phyloP scores from a whole-genome alignment of 2,113 vertebrate species.

The Erpornis zantholeuca region DNA sequence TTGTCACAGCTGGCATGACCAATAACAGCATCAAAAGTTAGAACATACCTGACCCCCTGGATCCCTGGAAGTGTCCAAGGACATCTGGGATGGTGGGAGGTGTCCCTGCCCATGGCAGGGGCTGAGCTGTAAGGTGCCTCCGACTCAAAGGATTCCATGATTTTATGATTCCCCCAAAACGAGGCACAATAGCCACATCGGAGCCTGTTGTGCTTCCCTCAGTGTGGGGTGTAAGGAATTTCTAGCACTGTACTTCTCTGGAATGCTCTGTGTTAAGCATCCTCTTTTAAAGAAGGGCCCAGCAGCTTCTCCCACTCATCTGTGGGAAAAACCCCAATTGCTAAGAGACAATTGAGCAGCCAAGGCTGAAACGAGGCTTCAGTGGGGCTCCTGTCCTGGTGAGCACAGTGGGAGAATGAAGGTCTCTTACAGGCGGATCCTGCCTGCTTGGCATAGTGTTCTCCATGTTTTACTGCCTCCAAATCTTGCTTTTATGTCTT shows the following conservation, averaged over 20 bases:
- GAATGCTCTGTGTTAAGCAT: neutral
- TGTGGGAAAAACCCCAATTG: neutral
- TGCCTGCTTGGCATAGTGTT: neutral
- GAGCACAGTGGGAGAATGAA: neutral
- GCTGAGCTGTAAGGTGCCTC: neutral
- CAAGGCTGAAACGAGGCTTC: neutral
- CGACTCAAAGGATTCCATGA: neutral
- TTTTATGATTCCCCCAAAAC: neutral
- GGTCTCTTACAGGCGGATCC: neutral
- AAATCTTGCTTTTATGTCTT: neutral
- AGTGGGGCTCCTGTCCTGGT: neutral
- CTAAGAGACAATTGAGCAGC: neutral
- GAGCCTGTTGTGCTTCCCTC: neutral
- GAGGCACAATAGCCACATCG: fast-evolving
- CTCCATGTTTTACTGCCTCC: neutral
- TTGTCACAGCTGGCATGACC: neutral
- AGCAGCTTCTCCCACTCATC: neutral
- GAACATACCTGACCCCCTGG: fast-evolving
- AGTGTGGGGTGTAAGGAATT: neutral
- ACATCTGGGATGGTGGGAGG: neutral
- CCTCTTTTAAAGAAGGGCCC: neutral
- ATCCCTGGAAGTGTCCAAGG: neutral
- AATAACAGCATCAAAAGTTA: neutral
- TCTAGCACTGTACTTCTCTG: neutral
- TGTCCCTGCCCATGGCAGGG: neutral